A percentile compares a stretch with the other conserved stretches of the same genome.
phyloP scores from a whole-genome alignment of 2,888 invertebrate species.

The Cremastinae sp. region DNA sequence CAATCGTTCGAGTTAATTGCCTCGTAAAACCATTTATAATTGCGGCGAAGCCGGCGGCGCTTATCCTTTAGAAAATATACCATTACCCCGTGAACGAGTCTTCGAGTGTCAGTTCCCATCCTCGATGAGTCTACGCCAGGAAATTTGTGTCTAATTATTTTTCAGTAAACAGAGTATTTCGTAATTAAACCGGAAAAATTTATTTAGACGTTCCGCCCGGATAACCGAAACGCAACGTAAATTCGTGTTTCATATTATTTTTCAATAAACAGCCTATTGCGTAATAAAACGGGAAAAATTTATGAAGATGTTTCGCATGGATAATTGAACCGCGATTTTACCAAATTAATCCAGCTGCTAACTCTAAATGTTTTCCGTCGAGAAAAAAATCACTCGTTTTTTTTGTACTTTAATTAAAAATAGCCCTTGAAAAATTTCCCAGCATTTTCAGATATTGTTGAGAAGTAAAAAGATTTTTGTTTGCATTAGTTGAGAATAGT shows the following conservation, averaged over 20 bases:
- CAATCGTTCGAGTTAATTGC: slow-evolving; percentile 56
- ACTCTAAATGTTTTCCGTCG: not conserved
- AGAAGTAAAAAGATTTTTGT: too few species aligned
- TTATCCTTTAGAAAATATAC: slow-evolving; percentile 1
- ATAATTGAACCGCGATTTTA: not conserved
- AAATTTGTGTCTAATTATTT: slow-evolving; percentile 10
- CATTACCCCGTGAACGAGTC: slow-evolving; percentile 20
- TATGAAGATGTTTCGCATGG: not conserved
- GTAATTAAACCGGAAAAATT: not conserved
- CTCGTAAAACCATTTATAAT: slow-evolving; percentile 56
- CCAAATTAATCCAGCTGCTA: slow-evolving; percentile 7
- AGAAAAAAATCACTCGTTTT: not conserved
- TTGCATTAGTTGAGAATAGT: too few species aligned
- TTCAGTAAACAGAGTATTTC: slow-evolving; percentile 1
- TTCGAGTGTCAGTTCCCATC: slow-evolving; percentile 30
- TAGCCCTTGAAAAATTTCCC: slow-evolving; percentile 35
- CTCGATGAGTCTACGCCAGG: not conserved
- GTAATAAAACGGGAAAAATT: not conserved
- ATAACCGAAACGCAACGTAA: not conserved
- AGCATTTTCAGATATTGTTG: slow-evolving; percentile 17
- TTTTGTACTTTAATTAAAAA: slow-evolving; percentile 27
- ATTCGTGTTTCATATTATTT: too few species aligned
- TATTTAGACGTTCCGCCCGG: not conserved
- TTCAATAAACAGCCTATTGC: too few species aligned
- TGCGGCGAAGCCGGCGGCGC: slow-evolving; percentile 43